phyloP scores from a whole-genome alignment of 2,888 invertebrate species.

The Pycnomerus fuliginosus region DNA sequence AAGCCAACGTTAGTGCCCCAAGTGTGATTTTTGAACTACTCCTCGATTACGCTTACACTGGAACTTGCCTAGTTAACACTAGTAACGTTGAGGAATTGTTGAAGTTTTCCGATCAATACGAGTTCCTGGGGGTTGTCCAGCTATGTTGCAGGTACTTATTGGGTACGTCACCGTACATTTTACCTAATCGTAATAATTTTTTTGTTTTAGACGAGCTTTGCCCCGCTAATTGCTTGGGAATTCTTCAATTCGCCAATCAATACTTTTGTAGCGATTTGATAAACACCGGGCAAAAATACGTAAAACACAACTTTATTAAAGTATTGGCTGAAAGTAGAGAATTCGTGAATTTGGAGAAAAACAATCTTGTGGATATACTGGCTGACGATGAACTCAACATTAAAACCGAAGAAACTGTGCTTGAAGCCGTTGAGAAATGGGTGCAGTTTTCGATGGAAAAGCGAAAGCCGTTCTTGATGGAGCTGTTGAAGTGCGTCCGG shows the following conservation, averaged over 20 bases:
- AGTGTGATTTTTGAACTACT: slow-evolving; percentile 63
- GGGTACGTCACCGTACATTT: slow-evolving; percentile 27
- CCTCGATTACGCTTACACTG: slow-evolving; percentile 75
- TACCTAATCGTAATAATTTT: neutral
- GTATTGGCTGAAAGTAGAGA: slow-evolving; percentile 65
- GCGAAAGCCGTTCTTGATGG: slow-evolving; percentile 59
- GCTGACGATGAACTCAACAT: slow-evolving; percentile 72
- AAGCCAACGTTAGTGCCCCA: slow-evolving; percentile 62
- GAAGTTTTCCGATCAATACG: slow-evolving; percentile 71
- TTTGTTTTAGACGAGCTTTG: slow-evolving; percentile 56
- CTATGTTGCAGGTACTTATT: slow-evolving; percentile 68
- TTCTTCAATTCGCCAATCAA: slow-evolving; percentile 67
- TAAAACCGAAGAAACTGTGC: slow-evolving; percentile 70
- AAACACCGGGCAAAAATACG: slow-evolving; percentile 55
- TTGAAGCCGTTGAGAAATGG: slow-evolving; percentile 74
- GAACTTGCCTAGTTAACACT: slow-evolving; percentile 62
- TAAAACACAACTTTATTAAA: slow-evolving; percentile 42
- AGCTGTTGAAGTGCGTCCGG: slow-evolving; percentile 61
- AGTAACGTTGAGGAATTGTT: slow-evolving; percentile 70
- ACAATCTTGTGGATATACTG: slow-evolving; percentile 65
- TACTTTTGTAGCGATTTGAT: slow-evolving; percentile 70
- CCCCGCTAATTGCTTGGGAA: slow-evolving; percentile 70
- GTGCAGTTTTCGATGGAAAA: slow-evolving; percentile 60
- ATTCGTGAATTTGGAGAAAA: slow-evolving; percentile 60
- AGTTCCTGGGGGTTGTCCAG: slow-evolving; percentile 70